Evolutionary conservation across 2,888 invertebrate species (phyloP), one percentile per base, ranked within the genome.

Genomic region (Hydrotaea cyrtoneurina): DNA sequence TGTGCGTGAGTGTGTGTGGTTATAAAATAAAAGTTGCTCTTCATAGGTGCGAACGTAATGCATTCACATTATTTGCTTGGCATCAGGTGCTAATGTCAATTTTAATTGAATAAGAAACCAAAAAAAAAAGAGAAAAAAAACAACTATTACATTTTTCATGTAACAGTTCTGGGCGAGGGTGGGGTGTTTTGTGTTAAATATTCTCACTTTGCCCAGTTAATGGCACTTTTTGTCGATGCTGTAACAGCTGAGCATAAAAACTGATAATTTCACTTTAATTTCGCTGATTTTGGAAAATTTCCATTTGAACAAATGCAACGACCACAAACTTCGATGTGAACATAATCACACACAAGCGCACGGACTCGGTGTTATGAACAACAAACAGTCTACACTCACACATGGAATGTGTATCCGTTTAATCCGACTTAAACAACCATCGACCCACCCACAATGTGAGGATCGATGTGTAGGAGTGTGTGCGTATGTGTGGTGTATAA

Each of bases 271-370:
- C 64, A 64, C 36, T 64, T 36, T 17, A 64, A 64, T 36, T 64
- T 64, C 23, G 64, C 36, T 59, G 59, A 64, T 36, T 36, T 36
- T 64, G 17, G n/a, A 36, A 36, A 36, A 64, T 64, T 64, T 64
- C 36, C 64, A 64, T 31, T 64, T 64, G 64, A 64, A 64, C 64
- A 64, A 64, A 36, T 64, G 31, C 64, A 17, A 64, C 39, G 39
- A 39, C 31, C 64, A 17, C 64, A 64, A 64, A 64, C 64, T 17
- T 36, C 17, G 36, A 36, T 36, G 17, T 31, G 4, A 36, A 64
- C 13, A 23, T 15, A 26, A 11, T 2, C 31, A 15, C 59, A 23
- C 13, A 59, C 15, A 59, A 4, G 2, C 43, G 13, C 10, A 43
- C 43, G 43, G 2, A 15, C n/a, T 15, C 13, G 50, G 50, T 8